phyloP scores from a whole-genome alignment of 2,888 invertebrate species.

The Germaria angustata region DNA sequence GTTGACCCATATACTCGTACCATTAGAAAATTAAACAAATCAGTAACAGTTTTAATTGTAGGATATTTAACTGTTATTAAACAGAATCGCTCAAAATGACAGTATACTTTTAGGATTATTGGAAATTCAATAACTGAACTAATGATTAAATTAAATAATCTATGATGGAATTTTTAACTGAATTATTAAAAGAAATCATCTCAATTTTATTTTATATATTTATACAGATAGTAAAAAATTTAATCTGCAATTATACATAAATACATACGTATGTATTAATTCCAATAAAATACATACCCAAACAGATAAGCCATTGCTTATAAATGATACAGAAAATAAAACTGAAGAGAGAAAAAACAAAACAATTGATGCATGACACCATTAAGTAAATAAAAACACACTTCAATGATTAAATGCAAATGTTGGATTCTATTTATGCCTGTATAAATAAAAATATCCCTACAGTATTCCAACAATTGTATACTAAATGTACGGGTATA shows the following conservation, averaged over 20 bases:
- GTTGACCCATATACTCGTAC: too few species aligned
- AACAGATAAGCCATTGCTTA: neutral
- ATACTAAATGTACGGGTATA: too few species aligned
- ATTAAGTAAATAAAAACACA: slow-evolving; percentile 12
- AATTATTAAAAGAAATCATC: neutral
- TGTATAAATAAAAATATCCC: neutral
- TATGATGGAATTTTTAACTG: neutral
- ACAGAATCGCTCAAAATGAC: too few species aligned
- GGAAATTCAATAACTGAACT: neutral
- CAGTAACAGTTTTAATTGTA: too few species aligned
- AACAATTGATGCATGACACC: slow-evolving; percentile 2
- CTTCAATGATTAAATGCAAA: slow-evolving; percentile 1
- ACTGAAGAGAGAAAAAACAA: neutral
- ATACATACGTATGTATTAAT: slow-evolving; percentile 10
- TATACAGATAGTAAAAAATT: neutral
- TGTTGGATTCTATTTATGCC: neutral
- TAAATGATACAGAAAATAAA: neutral
- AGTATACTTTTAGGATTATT: slow-evolving; percentile 1
- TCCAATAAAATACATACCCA: neutral
- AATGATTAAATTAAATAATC: slow-evolving; percentile 11
- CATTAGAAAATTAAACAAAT: too few species aligned
- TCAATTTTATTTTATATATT: neutral
- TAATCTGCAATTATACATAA: neutral
- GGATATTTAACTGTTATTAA: too few species aligned
- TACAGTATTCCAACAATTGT: too few species aligned